Base-by-base conservation (phyloP, 1,140 invertebrate genomes). In the Diabrotica virgifera region DNA sequence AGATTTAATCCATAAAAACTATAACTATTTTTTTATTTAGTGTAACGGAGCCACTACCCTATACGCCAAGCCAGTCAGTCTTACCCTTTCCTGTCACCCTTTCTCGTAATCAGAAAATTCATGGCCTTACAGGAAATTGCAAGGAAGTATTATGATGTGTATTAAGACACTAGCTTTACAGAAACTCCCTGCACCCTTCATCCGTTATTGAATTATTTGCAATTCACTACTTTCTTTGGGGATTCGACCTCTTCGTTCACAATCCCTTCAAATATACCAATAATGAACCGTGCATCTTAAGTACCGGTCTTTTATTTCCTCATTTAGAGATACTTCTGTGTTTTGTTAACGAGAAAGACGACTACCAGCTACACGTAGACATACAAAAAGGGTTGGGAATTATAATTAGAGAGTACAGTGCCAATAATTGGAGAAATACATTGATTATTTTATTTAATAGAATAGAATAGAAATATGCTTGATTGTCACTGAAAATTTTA, bases 61-160 rank as follows among this genome's bases (percentile, higher is more conserved):
- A 24, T 24, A 24, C 24, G 24, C 24, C 24, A 4, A 2, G 24
- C 24, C 24, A 24, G 24, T 24, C 24, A 10, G 37, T 11, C 14
- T 13, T 24, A 54, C 52, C 60, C 60, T 54, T 62, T 53, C 36
- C 60, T 37, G 52, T 62, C 51, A 62, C 60, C 60, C 60, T 62
- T 62, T 62, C 60, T 37, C 54, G 40, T 62, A 62, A 62, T 62
- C 60, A 62, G 24, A 62, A 61, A 24, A 62, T 37, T 62, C 60
- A 54, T n/a, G 60, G 60, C 54, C 60, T 62, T 54, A 62, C 35
- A 53, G 60, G 60, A 62, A 62, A 62, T 62, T 54, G 60, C 60
- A 62, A 62, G 60, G 60, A 62, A 62, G 60, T 62, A 62, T 62
- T 62, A 62, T 54, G 13, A 55, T 60, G 59, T 60, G 59, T 60